phyloP scores from a whole-genome alignment of 2,113 vertebrate species.

The Nymphicus hollandicus region DNA sequence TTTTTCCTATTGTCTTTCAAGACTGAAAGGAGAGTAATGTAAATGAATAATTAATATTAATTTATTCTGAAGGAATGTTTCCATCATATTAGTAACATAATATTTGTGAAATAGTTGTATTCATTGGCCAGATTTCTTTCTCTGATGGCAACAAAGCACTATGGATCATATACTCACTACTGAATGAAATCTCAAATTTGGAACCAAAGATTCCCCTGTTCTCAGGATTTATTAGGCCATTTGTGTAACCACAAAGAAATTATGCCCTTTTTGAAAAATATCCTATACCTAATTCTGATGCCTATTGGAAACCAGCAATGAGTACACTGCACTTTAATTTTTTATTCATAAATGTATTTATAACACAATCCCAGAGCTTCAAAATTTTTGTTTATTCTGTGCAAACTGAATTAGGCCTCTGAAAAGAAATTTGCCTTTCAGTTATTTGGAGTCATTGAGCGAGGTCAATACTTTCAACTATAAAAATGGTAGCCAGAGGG shows the following conservation, averaged over 20 bases:
- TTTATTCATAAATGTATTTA: not conserved
- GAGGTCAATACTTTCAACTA: not conserved
- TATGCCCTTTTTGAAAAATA: not conserved
- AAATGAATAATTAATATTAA: not conserved
- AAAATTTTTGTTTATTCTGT: not conserved
- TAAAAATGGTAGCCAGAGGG: not conserved
- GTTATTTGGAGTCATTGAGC: not conserved
- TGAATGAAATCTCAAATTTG: not conserved
- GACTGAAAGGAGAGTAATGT: not conserved
- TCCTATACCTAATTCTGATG: not conserved
- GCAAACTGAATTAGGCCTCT: not conserved
- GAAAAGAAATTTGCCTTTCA: not conserved
- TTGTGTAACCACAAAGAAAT: not conserved
- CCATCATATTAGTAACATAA: not conserved
- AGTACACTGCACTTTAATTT: not conserved
- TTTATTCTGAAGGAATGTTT: not conserved
- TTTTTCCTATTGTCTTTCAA: not conserved
- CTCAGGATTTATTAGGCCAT: not conserved
- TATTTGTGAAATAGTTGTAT: not conserved
- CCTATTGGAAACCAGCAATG: not conserved
- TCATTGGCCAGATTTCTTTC: not conserved
- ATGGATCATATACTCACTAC: not conserved
- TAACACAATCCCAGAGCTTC: not conserved
- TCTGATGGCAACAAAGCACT: not conserved
- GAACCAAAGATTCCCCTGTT: not conserved